Conservation (phyloP, 2,113 vertebrate species). For the Monopterus albus region DNA sequence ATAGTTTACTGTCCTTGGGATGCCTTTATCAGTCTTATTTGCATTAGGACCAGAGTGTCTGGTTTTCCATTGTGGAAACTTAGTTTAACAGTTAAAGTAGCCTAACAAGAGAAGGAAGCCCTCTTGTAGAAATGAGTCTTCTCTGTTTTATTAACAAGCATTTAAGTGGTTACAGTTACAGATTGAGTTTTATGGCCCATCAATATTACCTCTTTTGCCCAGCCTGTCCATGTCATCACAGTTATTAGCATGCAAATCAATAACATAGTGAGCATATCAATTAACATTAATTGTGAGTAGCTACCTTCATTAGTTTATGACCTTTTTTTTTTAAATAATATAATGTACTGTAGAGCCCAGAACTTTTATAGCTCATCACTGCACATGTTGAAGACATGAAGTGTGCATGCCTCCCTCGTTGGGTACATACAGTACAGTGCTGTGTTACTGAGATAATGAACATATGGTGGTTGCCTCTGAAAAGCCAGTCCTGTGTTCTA, state of each 20-base stretch:
- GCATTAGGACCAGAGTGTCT: conserved; percentile 7
- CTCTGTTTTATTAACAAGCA: conserved; percentile 68
- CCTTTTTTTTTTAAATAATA: too few species aligned
- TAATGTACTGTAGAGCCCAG: too few species aligned
- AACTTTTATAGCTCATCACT: too few species aligned
- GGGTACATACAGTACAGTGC: too few species aligned
- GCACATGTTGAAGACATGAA: neutral
- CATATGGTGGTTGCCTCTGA: too few species aligned
- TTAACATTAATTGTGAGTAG: too few species aligned
- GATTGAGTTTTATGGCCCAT: conserved; percentile 69
- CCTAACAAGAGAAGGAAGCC: conserved; percentile 46
- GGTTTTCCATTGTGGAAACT: conserved; percentile 71
- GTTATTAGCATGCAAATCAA: too few species aligned
- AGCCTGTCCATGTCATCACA: too few species aligned
- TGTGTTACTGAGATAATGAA: too few species aligned
- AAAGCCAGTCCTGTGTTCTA: neutral
- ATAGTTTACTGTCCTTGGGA: neutral
- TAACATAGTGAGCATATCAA: too few species aligned
- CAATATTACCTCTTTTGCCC: conserved; percentile 32
- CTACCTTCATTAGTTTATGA: too few species aligned
- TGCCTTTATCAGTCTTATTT: conserved; percentile 5
- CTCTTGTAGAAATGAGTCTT: conserved; percentile 50
- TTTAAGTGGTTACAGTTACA: conserved; percentile 69
- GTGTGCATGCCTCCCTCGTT: too few species aligned
- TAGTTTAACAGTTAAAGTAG: conserved; percentile 39